Base-by-base conservation (phyloP, 2,113 vertebrate species). In the Callipepla californica region DNA sequence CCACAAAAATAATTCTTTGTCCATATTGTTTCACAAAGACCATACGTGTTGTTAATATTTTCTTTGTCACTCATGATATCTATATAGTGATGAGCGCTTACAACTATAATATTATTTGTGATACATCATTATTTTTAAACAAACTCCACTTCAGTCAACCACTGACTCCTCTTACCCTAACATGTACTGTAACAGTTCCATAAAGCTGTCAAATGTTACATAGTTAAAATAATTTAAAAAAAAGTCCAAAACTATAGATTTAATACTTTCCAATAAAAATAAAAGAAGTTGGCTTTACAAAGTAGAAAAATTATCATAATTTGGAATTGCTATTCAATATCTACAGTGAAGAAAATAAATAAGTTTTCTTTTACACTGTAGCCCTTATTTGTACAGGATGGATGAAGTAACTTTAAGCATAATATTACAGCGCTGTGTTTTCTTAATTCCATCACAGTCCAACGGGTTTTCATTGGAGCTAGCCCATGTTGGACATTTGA, bases 61-160 rank as follows among this genome's bases (percentile, higher is more conserved):
- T 68, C 11, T 55, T 92, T 95, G 32, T 5, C 25, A 4, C 50
- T 97, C 55, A 44, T 91, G 28, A 63, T 72, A 74, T 78, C 48
- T 95, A 40, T 82, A 79, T 90, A 11, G 25, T 69, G 44, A 80
- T 72, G 15, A 45, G 5, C 32, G 68, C 44, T 92, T 86, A 73
- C 45, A 85, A 7, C 3, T 19, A 42, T 44, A 63, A 94, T 30
- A 58, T 50, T 79, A 62, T 61, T 84, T 82, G 53, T 32, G 82
- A 82, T 68, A 23, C 81, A 66, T 87, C 80, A 88, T 94, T 81
- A 93, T 80, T 96, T 96, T 93, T 89, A 68, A 95, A 93, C 44
- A 38, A 38, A 84, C 89, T 94, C 83, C 42, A 45, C 30, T 85
- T 69, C 26, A 91, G 47, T 85, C 77, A 91, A 19, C 69, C 42